Evolutionary conservation across 23 tunicate species (phyloP).

Genomic region (Ascidia mentula): DNA sequence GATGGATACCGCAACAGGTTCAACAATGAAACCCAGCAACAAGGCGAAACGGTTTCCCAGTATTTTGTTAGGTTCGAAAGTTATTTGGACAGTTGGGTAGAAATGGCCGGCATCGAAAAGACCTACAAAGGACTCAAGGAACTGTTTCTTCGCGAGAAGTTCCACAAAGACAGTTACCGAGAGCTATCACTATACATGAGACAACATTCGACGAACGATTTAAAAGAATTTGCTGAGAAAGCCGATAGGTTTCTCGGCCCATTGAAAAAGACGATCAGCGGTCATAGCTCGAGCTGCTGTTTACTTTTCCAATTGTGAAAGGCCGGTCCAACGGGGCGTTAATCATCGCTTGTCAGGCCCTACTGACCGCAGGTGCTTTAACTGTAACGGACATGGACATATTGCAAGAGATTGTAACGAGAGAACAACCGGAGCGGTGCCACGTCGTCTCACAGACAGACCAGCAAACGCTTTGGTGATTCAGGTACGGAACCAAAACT

Average conservation of each 20-base stretch:
- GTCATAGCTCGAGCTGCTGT: slow-evolving; percentile 3
- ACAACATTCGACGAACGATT: not conserved
- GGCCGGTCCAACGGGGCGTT: not conserved
- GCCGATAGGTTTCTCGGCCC: slow-evolving; percentile 14
- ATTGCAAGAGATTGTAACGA: not conserved
- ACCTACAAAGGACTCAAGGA: slow-evolving; percentile 15
- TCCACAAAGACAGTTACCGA: slow-evolving; percentile 9
- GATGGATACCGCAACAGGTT: slow-evolving; percentile 17
- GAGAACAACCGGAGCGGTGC: slow-evolving; percentile 6
- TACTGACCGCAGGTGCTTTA: slow-evolving; percentile 4
- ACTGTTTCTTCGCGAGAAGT: slow-evolving; percentile 13
- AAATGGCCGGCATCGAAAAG: slow-evolving; percentile 19
- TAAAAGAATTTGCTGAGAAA: not conserved
- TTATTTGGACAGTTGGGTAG: slow-evolving; percentile 14
- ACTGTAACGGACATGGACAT: not conserved
- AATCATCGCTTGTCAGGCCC: not conserved
- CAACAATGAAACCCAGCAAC: slow-evolving; percentile 12
- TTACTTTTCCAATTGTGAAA: not conserved
- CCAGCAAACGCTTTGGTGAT: not conserved
- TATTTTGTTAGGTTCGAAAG: slow-evolving; percentile 14
- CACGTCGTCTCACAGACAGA: not conserved
- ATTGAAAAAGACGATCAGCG: slow-evolving; percentile 5
- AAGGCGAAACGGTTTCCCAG: slow-evolving; percentile 19
- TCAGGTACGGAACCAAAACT: not conserved
- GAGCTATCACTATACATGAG: slow-evolving; percentile 4